Evolutionary conservation across 2,797 vertebrate genomes (phyloP), one percentile per base, ranked within the genome.

Genomic region (Peromyscus eremicus): DNA sequence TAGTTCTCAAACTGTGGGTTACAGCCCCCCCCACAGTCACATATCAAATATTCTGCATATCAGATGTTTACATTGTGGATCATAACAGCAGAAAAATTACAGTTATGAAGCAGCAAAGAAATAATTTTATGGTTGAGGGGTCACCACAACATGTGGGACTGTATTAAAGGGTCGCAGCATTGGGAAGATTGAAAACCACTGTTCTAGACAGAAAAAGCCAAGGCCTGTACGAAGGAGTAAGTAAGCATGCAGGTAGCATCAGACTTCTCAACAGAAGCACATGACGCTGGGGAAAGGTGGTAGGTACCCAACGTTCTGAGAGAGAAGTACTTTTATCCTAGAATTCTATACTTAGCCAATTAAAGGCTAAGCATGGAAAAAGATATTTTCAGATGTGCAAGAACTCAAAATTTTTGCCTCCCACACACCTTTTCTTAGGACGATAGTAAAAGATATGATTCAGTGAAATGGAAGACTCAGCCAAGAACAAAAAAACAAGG

Each of bases 381-480:
- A 91, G 84, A 86, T 96, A 97, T 97, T 85, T 97, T 87, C 68
- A 97, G 84, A 95, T 91, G 79, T 77, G 92, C 92, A 97, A 96
- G 95, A 96, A 97, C 55, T 93, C 92, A 92, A 62, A 81, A 90
- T 16, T 43, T 49, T 94, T 94, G 64, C 97, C 90, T 97, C 97
- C 97, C 93, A 97, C 96, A 90, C 25, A 93, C 71, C 94, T 95
- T 96, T 95, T 94, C 97, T 91, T 93, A 85, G 94, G 93, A 95
- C 97, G 87, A 89, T 90, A 97, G 95, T 96, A 95, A 97, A 93
- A 96, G 95, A 92, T 93, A 40, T 92, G 95, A 98, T 95, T 98
- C 96, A 97, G 95, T 84, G 80, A 97, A 89, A 89, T 27, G 70
- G 95, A 94, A 90, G 40, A 32, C 43, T 88, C 70, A 96, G 95